phyloP scores from a whole-genome alignment of 92 coral and sea anemone species.

The Isaurus tuberculatus region DNA sequence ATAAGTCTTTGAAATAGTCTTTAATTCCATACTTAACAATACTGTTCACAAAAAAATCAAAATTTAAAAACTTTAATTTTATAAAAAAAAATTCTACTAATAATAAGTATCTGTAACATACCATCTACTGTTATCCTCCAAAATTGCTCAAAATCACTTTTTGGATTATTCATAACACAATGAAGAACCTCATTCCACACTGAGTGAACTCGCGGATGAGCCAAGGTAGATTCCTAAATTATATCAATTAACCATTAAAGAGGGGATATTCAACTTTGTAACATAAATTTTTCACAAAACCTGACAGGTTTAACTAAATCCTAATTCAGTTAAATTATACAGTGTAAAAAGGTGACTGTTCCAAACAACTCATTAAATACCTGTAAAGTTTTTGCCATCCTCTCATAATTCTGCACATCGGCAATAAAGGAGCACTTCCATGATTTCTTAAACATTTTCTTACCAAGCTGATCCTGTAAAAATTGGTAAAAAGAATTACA shows the following conservation, averaged over 20 bases:
- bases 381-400: conserved; percentile 76
- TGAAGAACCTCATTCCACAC: conserved; percentile 88
- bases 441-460: conserved; percentile 70
- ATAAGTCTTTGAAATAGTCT: too few relatives aligned
- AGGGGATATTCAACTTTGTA: too few relatives aligned
- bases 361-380: conserved; percentile 51
- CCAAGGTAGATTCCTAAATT: conserved; percentile 77
- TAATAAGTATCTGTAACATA: conserved; percentile 31
- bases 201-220: conserved; percentile 92
- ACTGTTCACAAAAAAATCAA: too few relatives aligned
- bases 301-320: too few relatives aligned
- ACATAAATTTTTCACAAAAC: too few relatives aligned
- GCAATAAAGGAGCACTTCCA: conserved; percentile 75
- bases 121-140: conserved; percentile 93
- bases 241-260: too few relatives aligned
- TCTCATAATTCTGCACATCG: conserved; percentile 70
- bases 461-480: conserved; percentile 75
- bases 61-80: too few relatives aligned
- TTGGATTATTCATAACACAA: conserved; percentile 56
- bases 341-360: too few relatives aligned
- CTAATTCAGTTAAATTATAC: too few relatives aligned
- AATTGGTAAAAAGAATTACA: background rate
- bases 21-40: too few relatives aligned
- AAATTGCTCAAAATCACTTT: conserved; percentile 74
- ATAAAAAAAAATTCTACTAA: too few relatives aligned